Evolutionary conservation across 2,113 vertebrate species (phyloP).

Genomic region (Gnathonemus echidnorhynchus): DNA sequence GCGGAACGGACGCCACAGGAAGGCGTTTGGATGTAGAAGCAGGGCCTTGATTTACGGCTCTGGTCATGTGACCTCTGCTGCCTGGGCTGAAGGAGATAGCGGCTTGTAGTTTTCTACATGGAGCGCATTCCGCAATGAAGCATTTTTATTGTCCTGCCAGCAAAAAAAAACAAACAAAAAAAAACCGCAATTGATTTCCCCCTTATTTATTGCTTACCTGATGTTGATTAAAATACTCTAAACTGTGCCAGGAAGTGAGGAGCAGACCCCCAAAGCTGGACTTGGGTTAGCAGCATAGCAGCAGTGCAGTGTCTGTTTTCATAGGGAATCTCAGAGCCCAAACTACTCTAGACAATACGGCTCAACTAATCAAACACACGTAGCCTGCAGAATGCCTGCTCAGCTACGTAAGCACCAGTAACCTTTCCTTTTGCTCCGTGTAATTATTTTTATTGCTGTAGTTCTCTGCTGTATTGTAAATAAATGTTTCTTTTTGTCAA

Average conservation of each 20-base stretch:
- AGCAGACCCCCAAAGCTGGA: not conserved
- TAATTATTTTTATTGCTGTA: not conserved
- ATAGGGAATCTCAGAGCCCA: not conserved
- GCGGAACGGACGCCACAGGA: not conserved
- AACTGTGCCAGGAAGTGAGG: not conserved
- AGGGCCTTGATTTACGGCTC: not conserved
- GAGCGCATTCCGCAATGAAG: not conserved
- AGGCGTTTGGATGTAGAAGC: not conserved
- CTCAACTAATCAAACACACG: not conserved
- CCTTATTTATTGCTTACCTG: not conserved
- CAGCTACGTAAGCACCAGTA: not conserved
- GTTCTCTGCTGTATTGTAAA: conserved; percentile 3
- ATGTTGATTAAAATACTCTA: not conserved
- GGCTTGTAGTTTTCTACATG: not conserved
- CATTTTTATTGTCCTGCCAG: not conserved
- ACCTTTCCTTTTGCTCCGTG: not conserved
- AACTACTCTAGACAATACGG: not conserved
- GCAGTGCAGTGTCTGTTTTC: not conserved
- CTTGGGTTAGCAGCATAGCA: no score
- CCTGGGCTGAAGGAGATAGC: not conserved
- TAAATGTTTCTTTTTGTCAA: conserved; percentile 4
- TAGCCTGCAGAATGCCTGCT: not conserved
- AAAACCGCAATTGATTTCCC: not conserved
- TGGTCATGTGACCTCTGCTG: not conserved
- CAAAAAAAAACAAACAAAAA: not conserved